phyloP scores from a whole-genome alignment of 2,888 invertebrate species.

The Eumacrocentrus americanus region DNA sequence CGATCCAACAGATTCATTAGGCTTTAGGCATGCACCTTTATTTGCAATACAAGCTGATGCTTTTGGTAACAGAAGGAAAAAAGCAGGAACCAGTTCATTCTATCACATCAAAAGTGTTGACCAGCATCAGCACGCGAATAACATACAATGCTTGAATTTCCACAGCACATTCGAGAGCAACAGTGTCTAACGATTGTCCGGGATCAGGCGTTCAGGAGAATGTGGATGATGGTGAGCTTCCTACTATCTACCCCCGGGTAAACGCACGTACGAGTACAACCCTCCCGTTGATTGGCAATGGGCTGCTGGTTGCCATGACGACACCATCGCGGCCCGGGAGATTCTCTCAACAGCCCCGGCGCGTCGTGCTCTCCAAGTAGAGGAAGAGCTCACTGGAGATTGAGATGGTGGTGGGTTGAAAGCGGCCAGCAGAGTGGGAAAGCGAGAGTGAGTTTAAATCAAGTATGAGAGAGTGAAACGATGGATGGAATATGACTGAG shows the following conservation, averaged over 20 bases:
- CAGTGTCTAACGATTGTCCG: slow-evolving; percentile 30
- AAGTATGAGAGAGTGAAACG: slow-evolving; percentile 22
- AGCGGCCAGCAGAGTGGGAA: slow-evolving; percentile 16
- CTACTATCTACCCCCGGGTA: slow-evolving; percentile 40
- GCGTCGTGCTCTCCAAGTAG: slow-evolving; percentile 13
- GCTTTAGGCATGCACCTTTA: too few relatives aligned
- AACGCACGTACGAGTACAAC: slow-evolving; percentile 56
- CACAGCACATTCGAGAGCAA: slow-evolving; percentile 26
- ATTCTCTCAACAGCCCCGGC: slow-evolving; percentile 35
- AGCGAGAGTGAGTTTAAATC: slow-evolving; percentile 24
- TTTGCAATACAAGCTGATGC: too few relatives aligned
- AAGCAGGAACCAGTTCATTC: too few relatives aligned
- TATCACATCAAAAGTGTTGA: neutral
- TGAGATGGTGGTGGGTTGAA: slow-evolving; percentile 19
- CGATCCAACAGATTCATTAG: too few relatives aligned
- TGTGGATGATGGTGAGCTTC: slow-evolving; percentile 27
- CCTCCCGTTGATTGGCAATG: slow-evolving; percentile 52
- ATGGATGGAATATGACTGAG: slow-evolving; percentile 21
- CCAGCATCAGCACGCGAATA: too few relatives aligned
- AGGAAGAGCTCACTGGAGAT: slow-evolving; percentile 23
- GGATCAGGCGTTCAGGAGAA: slow-evolving; percentile 28
- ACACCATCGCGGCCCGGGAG: slow-evolving; percentile 54
- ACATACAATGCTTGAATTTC: neutral
- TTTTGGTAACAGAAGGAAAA: too few relatives aligned
- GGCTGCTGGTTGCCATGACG: slow-evolving; percentile 52